Conservation (phyloP, 2,888 invertebrate species). For the Nemotelus pantherinus region DNA sequence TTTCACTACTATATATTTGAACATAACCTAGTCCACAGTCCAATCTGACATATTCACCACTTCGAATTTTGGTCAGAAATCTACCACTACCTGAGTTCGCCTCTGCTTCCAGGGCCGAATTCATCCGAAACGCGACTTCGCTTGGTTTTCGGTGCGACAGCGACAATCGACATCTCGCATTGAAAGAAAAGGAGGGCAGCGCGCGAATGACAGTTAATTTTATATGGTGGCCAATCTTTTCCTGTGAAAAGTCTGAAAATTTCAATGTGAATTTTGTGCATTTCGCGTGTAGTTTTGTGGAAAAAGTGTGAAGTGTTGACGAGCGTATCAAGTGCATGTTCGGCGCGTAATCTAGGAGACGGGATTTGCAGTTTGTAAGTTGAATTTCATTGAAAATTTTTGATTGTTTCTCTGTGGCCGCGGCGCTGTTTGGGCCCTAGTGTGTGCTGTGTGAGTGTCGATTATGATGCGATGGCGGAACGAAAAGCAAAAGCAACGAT, state of each 20-base stretch:
- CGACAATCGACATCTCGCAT: slow-evolving; percentile 17
- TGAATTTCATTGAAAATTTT: slow-evolving; percentile 44
- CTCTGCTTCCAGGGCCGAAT: background rate
- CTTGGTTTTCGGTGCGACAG: background rate
- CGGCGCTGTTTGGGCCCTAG: background rate
- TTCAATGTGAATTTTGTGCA: background rate
- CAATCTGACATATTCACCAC: slow-evolving; percentile 29
- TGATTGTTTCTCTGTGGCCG: slow-evolving; percentile 3
- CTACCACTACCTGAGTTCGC: background rate
- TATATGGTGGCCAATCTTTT: slow-evolving; percentile 35
- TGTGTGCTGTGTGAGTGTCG: background rate
- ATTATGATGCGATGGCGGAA: slow-evolving; percentile 38
- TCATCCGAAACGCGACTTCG: background rate
- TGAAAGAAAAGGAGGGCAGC: slow-evolving; percentile 13
- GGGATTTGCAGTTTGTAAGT: slow-evolving; percentile 27
- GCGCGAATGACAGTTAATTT: slow-evolving; percentile 44
- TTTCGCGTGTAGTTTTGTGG: slow-evolving; percentile 27
- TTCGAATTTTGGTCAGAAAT: too few relatives aligned
- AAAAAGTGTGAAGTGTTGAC: slow-evolving; percentile 13
- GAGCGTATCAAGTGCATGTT: slow-evolving; percentile 4
- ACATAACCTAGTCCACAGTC: too few relatives aligned
- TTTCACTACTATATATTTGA: too few relatives aligned
- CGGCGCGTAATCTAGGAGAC: background rate
- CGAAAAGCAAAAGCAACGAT: slow-evolving; percentile 10
- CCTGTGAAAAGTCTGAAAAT: background rate